A percentile compares a stretch with the other conserved stretches of the same genome.
These are phyloP conservation scores for Metalampra italica DNA, from an alignment of 2,888 invertebrate species.

Conservation along the genomic window DNA sequence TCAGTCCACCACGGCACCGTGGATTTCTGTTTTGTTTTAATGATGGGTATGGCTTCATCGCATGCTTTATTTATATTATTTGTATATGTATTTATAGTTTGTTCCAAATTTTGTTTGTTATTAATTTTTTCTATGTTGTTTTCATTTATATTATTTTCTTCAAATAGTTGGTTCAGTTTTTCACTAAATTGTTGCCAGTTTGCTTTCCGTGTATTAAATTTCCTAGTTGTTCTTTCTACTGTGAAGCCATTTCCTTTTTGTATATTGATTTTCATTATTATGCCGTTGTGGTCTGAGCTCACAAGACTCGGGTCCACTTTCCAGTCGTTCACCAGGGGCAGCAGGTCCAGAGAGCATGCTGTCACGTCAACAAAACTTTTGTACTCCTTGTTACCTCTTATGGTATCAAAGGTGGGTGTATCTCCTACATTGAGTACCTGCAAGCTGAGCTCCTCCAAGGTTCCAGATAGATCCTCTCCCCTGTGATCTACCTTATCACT, in stretches of 20 bases:
- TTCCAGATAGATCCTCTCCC: too few relatives aligned
- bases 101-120: not conserved
- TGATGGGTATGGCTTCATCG: not conserved
- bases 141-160: not conserved
- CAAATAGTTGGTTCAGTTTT: not conserved
- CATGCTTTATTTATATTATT: too few relatives aligned
- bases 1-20: not conserved
- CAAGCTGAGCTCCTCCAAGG: not conserved
- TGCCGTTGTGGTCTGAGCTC: not conserved
- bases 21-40: not conserved
- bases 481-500: not conserved
- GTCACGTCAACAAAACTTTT: not conserved
- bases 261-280: not conserved
- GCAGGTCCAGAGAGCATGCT: not conserved
- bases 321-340: not conserved
- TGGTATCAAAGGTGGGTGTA: too few relatives aligned
- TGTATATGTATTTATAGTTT: not conserved
- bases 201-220: not conserved
- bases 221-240: not conserved
- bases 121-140: not conserved
- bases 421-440: not conserved
- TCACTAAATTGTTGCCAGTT: not conserved
- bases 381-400: not conserved
- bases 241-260: not conserved
- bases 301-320: not conserved